Conservation (phyloP, 1,140 invertebrate species). For the silkworm (Bombyx mori) region ASM3026992v2 NC_085127.1:9424001-9424500, state of each 20-base stretch:
- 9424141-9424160: not conserved
- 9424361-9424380: constrained; percentile 42
- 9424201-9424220: not conserved
- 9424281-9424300: constrained; percentile 1
- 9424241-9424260: constrained; percentile 11
- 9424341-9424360: constrained; percentile 32
- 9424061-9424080: no score
- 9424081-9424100: no score
- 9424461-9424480: constrained; percentile 37
- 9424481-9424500: constrained; percentile 29
- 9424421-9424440: constrained; percentile 45
- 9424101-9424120: no score
- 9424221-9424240: constrained; percentile 10
- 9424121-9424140: not conserved
- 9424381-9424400: constrained; percentile 53
- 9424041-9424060: no score
- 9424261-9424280: constrained; percentile 7
- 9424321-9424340: constrained; percentile 21
- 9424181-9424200: no score
- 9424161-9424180: not conserved
- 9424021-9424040: no score
- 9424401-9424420: constrained; percentile 34
- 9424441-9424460: constrained; percentile 54
- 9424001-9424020: no score
- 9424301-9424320: constrained; percentile 6